Evolutionary conservation across 2,113 vertebrate species (phyloP).

Genomic region (Ranitomeya variabilis): DNA sequence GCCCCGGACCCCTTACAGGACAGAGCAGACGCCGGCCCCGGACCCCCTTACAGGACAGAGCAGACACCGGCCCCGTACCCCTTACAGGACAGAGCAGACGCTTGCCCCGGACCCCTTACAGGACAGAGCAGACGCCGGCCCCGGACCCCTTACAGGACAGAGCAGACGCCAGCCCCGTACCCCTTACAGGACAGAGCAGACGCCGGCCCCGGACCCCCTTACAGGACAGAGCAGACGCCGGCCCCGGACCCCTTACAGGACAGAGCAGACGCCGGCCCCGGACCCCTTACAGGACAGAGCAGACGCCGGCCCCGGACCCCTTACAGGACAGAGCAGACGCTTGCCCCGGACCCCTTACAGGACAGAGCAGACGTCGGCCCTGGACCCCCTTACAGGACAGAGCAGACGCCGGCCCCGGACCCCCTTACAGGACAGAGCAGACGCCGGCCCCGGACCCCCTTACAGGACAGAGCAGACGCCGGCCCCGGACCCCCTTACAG

Average conservation of each 20-base stretch:
- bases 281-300: slow-evolving; percentile 62
- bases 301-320: slow-evolving; percentile 33
- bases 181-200: slow-evolving; percentile 63
- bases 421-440: slow-evolving; percentile 63
- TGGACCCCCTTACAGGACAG: slow-evolving; percentile 65
- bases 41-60: too few relatives aligned
- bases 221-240: not conserved
- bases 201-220: slow-evolving; percentile 63
- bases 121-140: not conserved
- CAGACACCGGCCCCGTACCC: too few relatives aligned
- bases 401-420: slow-evolving; percentile 9
- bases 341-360: slow-evolving; percentile 76
- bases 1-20: too few relatives aligned
- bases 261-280: too few relatives aligned
- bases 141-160: slow-evolving; percentile 62
- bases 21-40: too few relatives aligned
- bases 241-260: slow-evolving; percentile 63
- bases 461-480: slow-evolving; percentile 29
- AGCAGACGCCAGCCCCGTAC: slow-evolving; percentile 70
- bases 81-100: too few relatives aligned
- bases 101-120: slow-evolving; percentile 61
- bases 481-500: slow-evolving; percentile 75
- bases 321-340: slow-evolving; percentile 59
- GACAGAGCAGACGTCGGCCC: not conserved
- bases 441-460: slow-evolving; percentile 60